These are phyloP conservation scores for Numida meleagris DNA, from an alignment of 2,113 vertebrate genomes.

Conservation along the genomic window DNA sequence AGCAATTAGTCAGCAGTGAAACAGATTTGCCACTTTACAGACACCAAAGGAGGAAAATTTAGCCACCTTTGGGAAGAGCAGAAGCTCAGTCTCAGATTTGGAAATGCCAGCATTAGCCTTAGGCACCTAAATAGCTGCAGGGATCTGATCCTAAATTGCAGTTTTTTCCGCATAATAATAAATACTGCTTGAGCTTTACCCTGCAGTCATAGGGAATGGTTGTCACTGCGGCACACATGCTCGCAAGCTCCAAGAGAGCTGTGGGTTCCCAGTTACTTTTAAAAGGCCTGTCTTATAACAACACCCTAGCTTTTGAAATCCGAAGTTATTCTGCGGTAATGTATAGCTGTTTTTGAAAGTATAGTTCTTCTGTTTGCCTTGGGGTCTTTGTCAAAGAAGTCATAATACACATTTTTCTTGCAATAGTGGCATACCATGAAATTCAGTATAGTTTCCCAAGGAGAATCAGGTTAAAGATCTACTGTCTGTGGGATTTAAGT, in stretches of 20 bases:
- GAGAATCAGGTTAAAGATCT: not conserved
- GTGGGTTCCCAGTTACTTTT: not conserved
- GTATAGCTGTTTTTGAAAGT: not conserved
- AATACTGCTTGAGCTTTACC: not conserved
- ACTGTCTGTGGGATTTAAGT: not conserved
- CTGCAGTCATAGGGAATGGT: not conserved
- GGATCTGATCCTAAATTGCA: not conserved
- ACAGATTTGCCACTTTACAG: not conserved
- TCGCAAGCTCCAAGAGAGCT: not conserved
- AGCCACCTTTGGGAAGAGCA: not conserved
- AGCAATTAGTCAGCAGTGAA: not conserved
- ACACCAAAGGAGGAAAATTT: not conserved
- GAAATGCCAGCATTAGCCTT: constrained; percentile 13
- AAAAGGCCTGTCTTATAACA: not conserved
- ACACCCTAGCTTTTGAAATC: not conserved
- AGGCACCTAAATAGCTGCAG: not conserved
- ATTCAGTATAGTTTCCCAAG: not conserved
- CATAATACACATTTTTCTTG: not conserved
- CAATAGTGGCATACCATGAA: not conserved
- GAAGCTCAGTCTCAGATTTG: not conserved
- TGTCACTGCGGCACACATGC: not conserved
- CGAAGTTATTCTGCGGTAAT: not conserved
- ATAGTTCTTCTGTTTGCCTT: not conserved
- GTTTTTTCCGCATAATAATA: not conserved
- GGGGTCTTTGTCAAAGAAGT: not conserved